Conservation (phyloP, 1,140 invertebrate genomes). For the Camponotus vicinus region DNA sequence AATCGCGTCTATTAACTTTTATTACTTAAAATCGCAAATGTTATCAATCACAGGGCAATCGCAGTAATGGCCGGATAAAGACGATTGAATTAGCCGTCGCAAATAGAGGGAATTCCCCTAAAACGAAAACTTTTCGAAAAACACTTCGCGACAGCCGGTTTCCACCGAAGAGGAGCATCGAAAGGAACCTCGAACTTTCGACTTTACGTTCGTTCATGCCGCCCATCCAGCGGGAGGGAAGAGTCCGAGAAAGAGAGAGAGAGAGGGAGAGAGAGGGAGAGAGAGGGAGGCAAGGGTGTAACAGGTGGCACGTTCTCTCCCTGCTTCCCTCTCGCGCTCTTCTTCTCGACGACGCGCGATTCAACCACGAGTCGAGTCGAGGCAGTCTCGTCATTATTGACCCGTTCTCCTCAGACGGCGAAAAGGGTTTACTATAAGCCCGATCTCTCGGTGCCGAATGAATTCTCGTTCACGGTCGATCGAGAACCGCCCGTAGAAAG, state of each 20-base stretch:
- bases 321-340: slow-evolving; percentile 45
- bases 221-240: slow-evolving; percentile 20
- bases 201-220: slow-evolving; percentile 74
- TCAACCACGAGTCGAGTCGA: slow-evolving; percentile 58
- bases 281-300: slow-evolving; percentile 67
- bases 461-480: slow-evolving; percentile 70
- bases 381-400: slow-evolving; percentile 73
- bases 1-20: neutral
- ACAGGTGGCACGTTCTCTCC: slow-evolving; percentile 78
- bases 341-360: slow-evolving; percentile 66
- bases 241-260: slow-evolving; percentile 48
- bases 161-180: slow-evolving; percentile 47
- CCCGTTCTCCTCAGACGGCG: slow-evolving; percentile 58
- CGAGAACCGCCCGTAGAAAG: slow-evolving; percentile 40
- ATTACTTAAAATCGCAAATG: neutral
- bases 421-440: slow-evolving; percentile 38
- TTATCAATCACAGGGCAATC: slow-evolving; percentile 12
- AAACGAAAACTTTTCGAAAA: slow-evolving; percentile 63
- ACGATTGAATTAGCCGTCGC: slow-evolving; percentile 39
- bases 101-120: neutral
- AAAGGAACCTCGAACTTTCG: slow-evolving; percentile 72
- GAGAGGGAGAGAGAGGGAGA: too few species aligned
- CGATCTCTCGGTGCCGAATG: slow-evolving; percentile 51
- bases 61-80: slow-evolving; percentile 29
- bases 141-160: slow-evolving; percentile 47